These are phyloP conservation scores for Sternotherus odoratus DNA, from an alignment of 2,797 vertebrate genomes.

Conservation along the genomic window DNA sequence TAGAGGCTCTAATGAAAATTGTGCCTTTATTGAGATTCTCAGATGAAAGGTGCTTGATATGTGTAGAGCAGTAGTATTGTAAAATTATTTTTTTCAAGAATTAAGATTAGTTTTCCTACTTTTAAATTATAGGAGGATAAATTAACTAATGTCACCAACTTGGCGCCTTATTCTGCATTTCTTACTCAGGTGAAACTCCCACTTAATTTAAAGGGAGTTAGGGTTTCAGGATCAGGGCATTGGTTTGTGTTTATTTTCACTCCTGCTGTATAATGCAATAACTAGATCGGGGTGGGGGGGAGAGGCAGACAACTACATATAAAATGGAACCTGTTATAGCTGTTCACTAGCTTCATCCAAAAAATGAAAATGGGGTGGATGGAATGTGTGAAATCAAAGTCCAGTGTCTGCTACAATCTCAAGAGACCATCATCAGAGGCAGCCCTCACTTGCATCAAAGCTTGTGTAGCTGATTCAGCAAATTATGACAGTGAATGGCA, in stretches of 20 bases:
- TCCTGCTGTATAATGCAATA: background rate
- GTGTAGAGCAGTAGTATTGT: too few species aligned
- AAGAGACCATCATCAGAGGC: background rate
- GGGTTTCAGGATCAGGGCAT: background rate
- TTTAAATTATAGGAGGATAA: background rate
- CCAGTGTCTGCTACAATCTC: background rate
- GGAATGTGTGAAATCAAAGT: slow-evolving; percentile 5
- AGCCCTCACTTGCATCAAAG: slow-evolving; percentile 7
- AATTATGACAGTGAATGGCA: background rate
- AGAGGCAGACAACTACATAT: background rate
- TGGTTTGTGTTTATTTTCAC: background rate
- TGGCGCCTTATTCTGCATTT: background rate
- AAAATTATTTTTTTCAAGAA: too few species aligned
- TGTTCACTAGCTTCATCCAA: background rate
- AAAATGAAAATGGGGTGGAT: background rate
- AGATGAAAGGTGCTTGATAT: too few species aligned
- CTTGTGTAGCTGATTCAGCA: background rate
- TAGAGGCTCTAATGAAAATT: too few species aligned
- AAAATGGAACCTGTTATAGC: background rate
- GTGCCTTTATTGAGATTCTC: too few species aligned
- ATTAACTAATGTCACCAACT: background rate
- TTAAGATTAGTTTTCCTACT: background rate
- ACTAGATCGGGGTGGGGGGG: background rate
- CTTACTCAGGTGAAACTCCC: background rate
- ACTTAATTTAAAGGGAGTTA: background rate